A percentile compares a stretch with the other conserved stretches of the same genome.
These are phyloP conservation scores for Acronicta leporina DNA, from an alignment of 2,888 invertebrate genomes.

Conservation along the genomic window DNA sequence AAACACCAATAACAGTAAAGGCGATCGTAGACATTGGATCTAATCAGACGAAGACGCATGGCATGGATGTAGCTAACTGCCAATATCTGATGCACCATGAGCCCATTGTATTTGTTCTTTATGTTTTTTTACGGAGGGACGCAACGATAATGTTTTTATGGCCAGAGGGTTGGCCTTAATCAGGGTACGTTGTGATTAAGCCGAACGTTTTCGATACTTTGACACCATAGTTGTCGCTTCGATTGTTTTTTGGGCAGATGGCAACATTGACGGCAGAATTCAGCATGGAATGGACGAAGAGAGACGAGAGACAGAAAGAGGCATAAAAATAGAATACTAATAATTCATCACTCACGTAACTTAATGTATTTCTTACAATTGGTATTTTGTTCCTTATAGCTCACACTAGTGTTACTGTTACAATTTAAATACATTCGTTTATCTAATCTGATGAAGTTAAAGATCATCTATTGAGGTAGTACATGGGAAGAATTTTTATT, in stretches of 20 bases:
- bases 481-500: slow-evolving; percentile 57
- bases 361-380: slow-evolving; percentile 31
- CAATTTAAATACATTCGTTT: slow-evolving; percentile 55
- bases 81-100: slow-evolving; percentile 86
- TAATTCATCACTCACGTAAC: slow-evolving; percentile 32
- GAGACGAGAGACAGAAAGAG: neutral
- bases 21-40: slow-evolving; percentile 63
- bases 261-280: neutral
- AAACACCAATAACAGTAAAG: slow-evolving; percentile 69
- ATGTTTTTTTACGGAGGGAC: slow-evolving; percentile 87
- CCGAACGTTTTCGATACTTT: slow-evolving; percentile 71
- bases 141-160: slow-evolving; percentile 88
- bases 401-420: slow-evolving; percentile 46
- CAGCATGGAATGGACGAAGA: neutral
- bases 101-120: slow-evolving; percentile 87
- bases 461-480: slow-evolving; percentile 52
- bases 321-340: neutral
- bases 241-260: slow-evolving; percentile 31
- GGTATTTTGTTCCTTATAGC: slow-evolving; percentile 31
- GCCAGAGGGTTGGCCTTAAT: slow-evolving; percentile 85
- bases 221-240: slow-evolving; percentile 47
- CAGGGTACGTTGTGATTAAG: slow-evolving; percentile 87
- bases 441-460: slow-evolving; percentile 48
- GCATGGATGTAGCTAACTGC: slow-evolving; percentile 84
- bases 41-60: slow-evolving; percentile 81